Evolutionary conservation across 2,888 invertebrate species (phyloP).

Genomic region (Thymelicus lineola): DNA sequence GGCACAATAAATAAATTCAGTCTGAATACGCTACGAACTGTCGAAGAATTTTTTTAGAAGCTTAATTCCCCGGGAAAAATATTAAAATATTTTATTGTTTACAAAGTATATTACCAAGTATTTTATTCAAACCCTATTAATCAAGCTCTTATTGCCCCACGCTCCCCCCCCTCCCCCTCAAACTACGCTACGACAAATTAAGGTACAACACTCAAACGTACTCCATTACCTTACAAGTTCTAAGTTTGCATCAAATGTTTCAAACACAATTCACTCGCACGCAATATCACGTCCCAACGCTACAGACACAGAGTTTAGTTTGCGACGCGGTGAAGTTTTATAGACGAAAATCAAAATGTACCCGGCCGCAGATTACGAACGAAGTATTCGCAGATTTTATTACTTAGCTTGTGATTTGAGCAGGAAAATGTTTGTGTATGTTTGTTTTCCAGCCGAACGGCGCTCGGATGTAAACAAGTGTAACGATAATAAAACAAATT

Average conservation of each 20-base stretch:
- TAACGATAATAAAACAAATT: slow-evolving; percentile 35
- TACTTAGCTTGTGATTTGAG: slow-evolving; percentile 42
- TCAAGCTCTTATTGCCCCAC: too few relatives aligned
- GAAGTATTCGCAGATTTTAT: slow-evolving; percentile 42
- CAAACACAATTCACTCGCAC: not conserved
- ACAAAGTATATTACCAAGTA: too few relatives aligned
- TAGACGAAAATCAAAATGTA: slow-evolving; percentile 34
- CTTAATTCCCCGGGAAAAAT: too few relatives aligned
- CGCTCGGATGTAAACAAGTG: slow-evolving; percentile 41
- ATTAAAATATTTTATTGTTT: too few relatives aligned
- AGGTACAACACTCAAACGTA: slow-evolving; percentile 25
- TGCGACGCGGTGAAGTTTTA: slow-evolving; percentile 2
- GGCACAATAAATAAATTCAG: too few relatives aligned
- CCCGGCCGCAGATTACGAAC: slow-evolving; percentile 29
- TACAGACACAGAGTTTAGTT: not conserved
- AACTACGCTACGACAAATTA: slow-evolving; percentile 19
- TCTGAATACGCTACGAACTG: too few relatives aligned
- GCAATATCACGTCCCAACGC: not conserved
- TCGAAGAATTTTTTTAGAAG: too few relatives aligned
- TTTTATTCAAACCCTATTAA: too few relatives aligned
- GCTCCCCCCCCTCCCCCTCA: not conserved
- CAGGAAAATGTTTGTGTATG: slow-evolving; percentile 39
- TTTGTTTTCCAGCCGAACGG: slow-evolving; percentile 41
- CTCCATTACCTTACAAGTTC: slow-evolving; percentile 25
- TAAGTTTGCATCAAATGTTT: slow-evolving; percentile 35